Evolutionary conservation across 2,797 vertebrate genomes (phyloP).

Genomic region (Bothrops alternatus): DNA sequence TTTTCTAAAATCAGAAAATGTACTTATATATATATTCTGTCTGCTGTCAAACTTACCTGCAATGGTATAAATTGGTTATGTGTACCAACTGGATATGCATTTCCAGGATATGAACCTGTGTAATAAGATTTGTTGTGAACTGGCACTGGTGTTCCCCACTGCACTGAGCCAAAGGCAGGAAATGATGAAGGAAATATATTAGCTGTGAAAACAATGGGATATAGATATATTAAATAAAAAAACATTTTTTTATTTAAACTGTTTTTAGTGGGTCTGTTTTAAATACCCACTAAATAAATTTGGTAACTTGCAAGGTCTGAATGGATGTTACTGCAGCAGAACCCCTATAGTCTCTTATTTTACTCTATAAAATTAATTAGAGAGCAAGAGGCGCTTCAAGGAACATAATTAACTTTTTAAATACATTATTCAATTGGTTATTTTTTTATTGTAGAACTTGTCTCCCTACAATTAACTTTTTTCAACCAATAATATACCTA

Average conservation of each 20-base stretch:
- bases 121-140: slow-evolving; percentile 79
- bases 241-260: background rate
- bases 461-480: background rate
- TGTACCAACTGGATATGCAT: slow-evolving; percentile 74
- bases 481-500: background rate
- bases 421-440: background rate
- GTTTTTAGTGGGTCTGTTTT: background rate
- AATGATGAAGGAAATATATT: slow-evolving; percentile 81
- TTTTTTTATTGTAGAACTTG: background rate
- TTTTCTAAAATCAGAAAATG: slow-evolving; percentile 30
- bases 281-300: background rate
- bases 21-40: background rate
- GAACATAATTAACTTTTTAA: background rate
- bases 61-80: slow-evolving; percentile 96
- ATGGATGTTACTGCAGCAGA: background rate
- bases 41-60: slow-evolving; percentile 77
- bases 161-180: slow-evolving; percentile 75
- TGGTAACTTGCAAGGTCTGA: background rate
- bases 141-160: slow-evolving; percentile 82
- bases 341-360: background rate
- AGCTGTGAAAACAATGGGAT: slow-evolving; percentile 62
- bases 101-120: slow-evolving; percentile 79
- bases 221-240: background rate
- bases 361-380: background rate
- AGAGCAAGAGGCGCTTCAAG: background rate